phyloP scores from a whole-genome alignment of 2,888 invertebrate species.

The Conus canariensis region DNA sequence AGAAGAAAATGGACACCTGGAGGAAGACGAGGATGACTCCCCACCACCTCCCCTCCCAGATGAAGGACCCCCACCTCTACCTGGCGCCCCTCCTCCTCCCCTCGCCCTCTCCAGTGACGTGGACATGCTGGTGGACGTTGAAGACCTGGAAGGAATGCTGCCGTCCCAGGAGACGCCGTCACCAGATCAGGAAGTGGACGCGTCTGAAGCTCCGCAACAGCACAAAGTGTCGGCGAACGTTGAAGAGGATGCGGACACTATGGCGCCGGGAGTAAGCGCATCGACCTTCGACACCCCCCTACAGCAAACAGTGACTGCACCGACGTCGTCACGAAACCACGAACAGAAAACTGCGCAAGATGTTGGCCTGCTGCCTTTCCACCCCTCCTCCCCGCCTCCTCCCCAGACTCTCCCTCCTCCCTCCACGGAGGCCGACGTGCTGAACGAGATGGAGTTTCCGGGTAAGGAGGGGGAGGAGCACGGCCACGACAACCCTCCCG shows the following conservation, averaged over 20 bases:
- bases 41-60: conserved; percentile 34
- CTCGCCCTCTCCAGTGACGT: conserved; percentile 24
- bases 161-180: conserved; percentile 21
- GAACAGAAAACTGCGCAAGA: neutral
- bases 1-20: conserved; percentile 34
- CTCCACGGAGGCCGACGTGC: neutral
- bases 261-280: neutral
- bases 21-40: conserved; percentile 41
- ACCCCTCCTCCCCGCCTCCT: neutral
- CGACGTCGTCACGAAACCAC: no score
- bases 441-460: neutral
- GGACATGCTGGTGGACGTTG: conserved; percentile 28
- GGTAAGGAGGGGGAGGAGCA: neutral
- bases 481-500: conserved; percentile 28
- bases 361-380: neutral
- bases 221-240: neutral
- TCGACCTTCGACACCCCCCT: neutral
- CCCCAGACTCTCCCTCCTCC: neutral
- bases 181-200: neutral
- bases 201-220: neutral
- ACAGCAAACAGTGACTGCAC: neutral
- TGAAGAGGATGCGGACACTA: neutral
- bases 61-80: conserved; percentile 49
- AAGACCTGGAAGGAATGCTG: conserved; percentile 38
- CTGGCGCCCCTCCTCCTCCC: conserved; percentile 48